Evolutionary conservation across 2,888 invertebrate species (phyloP).

Genomic region (Leptodirus hochenwartii): DNA sequence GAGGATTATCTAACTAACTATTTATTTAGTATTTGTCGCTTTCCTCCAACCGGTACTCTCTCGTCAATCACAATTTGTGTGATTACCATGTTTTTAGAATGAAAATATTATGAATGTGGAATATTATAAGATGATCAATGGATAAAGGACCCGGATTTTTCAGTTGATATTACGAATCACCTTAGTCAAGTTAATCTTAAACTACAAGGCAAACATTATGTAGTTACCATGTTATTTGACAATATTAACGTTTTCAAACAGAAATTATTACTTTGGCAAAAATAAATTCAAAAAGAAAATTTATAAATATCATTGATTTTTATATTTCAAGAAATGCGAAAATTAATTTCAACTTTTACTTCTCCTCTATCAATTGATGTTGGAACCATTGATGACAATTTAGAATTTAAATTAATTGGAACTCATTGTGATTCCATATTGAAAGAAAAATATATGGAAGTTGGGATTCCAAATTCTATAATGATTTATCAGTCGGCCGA

Average conservation of each 20-base stretch:
- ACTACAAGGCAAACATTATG: constrained; percentile 8
- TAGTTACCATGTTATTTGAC: constrained; percentile 7
- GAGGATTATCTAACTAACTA: too few species aligned
- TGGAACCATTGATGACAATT: constrained; percentile 8
- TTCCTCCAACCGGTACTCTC: too few species aligned
- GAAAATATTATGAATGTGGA: constrained; percentile 6
- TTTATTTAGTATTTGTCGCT: too few species aligned
- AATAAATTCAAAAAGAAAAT: constrained; percentile 7
- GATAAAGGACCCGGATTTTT: constrained; percentile 7
- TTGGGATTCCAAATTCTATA: constrained; percentile 12
- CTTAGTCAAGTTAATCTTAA: constrained; percentile 8
- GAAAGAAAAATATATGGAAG: constrained; percentile 12
- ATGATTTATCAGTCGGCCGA: constrained; percentile 9
- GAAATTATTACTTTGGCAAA: constrained; percentile 8
- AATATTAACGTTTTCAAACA: constrained; percentile 8
- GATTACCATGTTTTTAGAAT: constrained; percentile 1
- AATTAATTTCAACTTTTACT: constrained; percentile 10
- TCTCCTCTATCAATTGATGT: constrained; percentile 11
- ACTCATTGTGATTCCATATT: constrained; percentile 12
- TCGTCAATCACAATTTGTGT: too few species aligned
- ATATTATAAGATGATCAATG: constrained; percentile 8
- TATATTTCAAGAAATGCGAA: constrained; percentile 10
- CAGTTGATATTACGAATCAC: constrained; percentile 7
- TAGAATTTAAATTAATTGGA: constrained; percentile 11
- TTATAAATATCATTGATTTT: too few species aligned